Conservation (phyloP, 2,888 invertebrate species). For the Ectemnius continuus region DNA sequence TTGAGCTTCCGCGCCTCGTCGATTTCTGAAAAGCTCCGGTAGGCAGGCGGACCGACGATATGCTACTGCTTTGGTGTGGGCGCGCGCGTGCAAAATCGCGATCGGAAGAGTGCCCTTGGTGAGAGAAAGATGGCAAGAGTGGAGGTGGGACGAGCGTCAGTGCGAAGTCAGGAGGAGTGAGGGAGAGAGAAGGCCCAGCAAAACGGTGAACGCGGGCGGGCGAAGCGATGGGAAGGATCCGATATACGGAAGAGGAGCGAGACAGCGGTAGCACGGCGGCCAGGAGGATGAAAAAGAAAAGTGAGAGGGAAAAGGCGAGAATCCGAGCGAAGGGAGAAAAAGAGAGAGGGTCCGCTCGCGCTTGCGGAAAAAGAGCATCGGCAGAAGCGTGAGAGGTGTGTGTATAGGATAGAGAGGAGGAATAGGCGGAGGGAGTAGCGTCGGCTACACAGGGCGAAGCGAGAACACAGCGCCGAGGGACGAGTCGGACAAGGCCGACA, state of each 20-base stretch:
- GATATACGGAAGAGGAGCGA: slow-evolving; percentile 45
- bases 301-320: slow-evolving; percentile 48
- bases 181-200: slow-evolving; percentile 29
- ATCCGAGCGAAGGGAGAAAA: slow-evolving; percentile 50
- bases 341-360: slow-evolving; percentile 54
- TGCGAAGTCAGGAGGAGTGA: slow-evolving; percentile 7
- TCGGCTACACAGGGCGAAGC: slow-evolving; percentile 35
- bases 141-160: slow-evolving; percentile 12
- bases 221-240: slow-evolving; percentile 44
- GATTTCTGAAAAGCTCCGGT: slow-evolving; percentile 63
- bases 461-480: slow-evolving; percentile 45
- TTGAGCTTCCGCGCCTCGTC: slow-evolving; percentile 34
- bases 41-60: slow-evolving; percentile 59
- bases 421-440: slow-evolving; percentile 6
- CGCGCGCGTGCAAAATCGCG: slow-evolving; percentile 40
- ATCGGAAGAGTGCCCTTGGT: slow-evolving; percentile 36
- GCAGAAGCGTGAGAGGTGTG: slow-evolving; percentile 28
- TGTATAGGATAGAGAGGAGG: slow-evolving; percentile 19
- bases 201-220: slow-evolving; percentile 19
- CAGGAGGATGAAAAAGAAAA: slow-evolving; percentile 36
- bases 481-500: slow-evolving; percentile 48
- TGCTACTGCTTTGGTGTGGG: slow-evolving; percentile 60
- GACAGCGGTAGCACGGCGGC: slow-evolving; percentile 31
- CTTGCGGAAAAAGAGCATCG: slow-evolving; percentile 63
- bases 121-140: slow-evolving; percentile 36